A percentile compares a stretch with the other conserved stretches of the same genome.
Evolutionary conservation across 2,113 vertebrate species (phyloP).

Genomic region (Sakesphorus luctuosus): DNA sequence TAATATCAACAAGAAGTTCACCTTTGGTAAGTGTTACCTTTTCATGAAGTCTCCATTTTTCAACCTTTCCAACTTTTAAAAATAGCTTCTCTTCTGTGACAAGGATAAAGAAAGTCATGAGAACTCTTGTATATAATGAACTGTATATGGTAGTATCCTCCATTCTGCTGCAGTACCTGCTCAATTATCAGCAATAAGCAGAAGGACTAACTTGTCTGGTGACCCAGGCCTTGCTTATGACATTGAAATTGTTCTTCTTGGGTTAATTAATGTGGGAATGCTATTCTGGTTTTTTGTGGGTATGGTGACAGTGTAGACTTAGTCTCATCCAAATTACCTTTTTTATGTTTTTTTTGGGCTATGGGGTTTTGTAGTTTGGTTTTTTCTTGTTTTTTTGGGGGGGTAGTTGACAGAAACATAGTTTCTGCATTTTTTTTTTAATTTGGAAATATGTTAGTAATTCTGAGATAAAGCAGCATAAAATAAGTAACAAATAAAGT

Average conservation of each 20-base stretch:
- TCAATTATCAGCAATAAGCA: not conserved
- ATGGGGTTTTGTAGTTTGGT: not conserved
- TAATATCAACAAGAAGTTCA: not conserved
- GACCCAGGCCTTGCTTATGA: not conserved
- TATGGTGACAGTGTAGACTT: not conserved
- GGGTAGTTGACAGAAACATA: not conserved
- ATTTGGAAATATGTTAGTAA: not conserved
- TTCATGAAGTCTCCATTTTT: not conserved
- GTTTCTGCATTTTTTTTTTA: not conserved
- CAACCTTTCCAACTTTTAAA: not conserved
- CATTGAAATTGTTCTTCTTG: not conserved
- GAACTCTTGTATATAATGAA: not conserved
- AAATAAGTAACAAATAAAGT: not conserved
- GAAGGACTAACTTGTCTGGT: not conserved
- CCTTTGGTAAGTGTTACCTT: not conserved
- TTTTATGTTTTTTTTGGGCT: not conserved
- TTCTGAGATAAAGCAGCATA: not conserved
- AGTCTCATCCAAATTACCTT: not conserved
- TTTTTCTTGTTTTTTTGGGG: not conserved
- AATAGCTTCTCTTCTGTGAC: not conserved
- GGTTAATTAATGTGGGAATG: accelerated
- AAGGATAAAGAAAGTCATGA: not conserved
- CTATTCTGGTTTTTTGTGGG: not conserved
- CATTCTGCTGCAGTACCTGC: not conserved
- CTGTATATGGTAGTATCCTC: not conserved